Conservation (phyloP, 2,113 vertebrate species). For the Tor tambroides region DNA sequence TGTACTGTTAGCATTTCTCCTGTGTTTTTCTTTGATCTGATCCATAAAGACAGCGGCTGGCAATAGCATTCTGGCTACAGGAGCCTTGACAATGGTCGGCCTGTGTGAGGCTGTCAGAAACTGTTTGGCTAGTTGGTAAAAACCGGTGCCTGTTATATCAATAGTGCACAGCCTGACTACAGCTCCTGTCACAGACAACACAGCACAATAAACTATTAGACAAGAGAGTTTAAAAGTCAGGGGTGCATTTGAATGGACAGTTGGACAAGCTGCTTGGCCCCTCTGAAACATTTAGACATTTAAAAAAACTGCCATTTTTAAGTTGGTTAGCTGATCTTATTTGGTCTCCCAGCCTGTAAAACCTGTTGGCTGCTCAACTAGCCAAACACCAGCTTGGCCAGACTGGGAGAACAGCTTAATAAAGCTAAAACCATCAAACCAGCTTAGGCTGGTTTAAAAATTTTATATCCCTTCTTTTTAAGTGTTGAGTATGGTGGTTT, state of each 20-base stretch:
- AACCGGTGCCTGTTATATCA: slow-evolving; percentile 67
- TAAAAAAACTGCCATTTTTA: background rate
- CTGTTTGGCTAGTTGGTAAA: slow-evolving; percentile 69
- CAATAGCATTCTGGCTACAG: slow-evolving; percentile 40
- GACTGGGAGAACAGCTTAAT: background rate
- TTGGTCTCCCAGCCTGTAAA: background rate
- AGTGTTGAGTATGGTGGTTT: background rate
- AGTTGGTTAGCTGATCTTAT: background rate
- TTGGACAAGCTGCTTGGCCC: background rate
- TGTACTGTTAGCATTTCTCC: slow-evolving; percentile 69
- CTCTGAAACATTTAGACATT: background rate
- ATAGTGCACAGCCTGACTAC: slow-evolving; percentile 41
- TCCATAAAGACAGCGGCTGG: slow-evolving; percentile 77
- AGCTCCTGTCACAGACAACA: background rate
- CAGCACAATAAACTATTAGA: slow-evolving; percentile 19
- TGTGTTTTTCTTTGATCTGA: slow-evolving; percentile 77
- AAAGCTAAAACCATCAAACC: background rate
- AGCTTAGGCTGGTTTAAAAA: background rate
- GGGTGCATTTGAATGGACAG: background rate
- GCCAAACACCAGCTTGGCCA: background rate
- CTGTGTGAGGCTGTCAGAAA: slow-evolving; percentile 75
- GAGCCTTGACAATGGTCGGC: slow-evolving; percentile 70
- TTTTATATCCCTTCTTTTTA: too few species aligned
- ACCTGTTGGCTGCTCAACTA: background rate
- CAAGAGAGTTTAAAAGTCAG: background rate